Conservation (phyloP, 2,113 vertebrate species). For the Cryptotis parvus region DNA sequence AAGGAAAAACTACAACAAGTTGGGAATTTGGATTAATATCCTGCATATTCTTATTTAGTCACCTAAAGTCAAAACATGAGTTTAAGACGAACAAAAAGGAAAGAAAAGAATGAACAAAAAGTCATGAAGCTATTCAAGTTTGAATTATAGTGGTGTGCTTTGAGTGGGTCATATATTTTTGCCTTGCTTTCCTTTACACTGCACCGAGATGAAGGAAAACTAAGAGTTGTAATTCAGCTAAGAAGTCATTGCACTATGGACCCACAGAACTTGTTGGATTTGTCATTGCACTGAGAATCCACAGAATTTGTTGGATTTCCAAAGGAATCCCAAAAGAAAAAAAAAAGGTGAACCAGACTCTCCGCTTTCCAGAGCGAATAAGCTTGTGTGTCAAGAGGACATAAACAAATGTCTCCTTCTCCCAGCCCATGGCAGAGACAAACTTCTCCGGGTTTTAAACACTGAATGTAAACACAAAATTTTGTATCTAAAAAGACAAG, state of each 20-base stretch:
- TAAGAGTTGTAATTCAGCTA: neutral
- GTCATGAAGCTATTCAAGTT: neutral
- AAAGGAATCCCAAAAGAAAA: neutral
- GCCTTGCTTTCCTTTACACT: too few species aligned
- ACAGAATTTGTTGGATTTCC: constrained; percentile 10
- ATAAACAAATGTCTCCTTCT: constrained; percentile 16
- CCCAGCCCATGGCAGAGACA: constrained; percentile 10
- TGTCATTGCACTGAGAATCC: neutral
- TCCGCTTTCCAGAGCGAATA: neutral
- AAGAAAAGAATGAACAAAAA: neutral
- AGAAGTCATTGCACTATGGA: neutral
- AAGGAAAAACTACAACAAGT: neutral
- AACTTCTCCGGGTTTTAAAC: constrained; percentile 65
- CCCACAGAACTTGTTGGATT: neutral
- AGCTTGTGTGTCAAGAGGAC: neutral
- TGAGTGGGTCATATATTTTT: too few species aligned
- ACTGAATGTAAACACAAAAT: constrained; percentile 39
- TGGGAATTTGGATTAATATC: neutral
- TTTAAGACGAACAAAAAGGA: too few species aligned
- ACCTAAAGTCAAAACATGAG: neutral
- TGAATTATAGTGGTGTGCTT: neutral
- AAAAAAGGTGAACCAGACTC: too few species aligned
- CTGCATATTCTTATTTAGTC: neutral
- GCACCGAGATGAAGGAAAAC: neutral
- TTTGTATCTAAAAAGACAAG: constrained; percentile 46